These are phyloP conservation scores for Pterostichus niger DNA, from an alignment of 2,888 invertebrate species.

Conservation along the genomic window DNA sequence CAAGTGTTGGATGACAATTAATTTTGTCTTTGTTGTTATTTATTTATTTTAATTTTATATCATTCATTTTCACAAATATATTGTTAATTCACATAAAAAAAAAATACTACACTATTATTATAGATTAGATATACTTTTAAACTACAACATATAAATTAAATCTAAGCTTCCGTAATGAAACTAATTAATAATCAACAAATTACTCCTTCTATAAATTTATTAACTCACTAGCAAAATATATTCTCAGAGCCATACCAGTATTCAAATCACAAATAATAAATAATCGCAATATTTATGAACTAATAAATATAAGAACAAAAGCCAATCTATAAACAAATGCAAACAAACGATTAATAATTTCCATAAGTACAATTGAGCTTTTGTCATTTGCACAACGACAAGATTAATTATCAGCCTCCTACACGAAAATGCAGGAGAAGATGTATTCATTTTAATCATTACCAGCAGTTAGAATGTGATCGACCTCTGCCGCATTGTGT, in stretches of 20 bases:
- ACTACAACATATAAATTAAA: no score
- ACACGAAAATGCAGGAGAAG: conserved; percentile 25
- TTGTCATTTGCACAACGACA: conserved; percentile 52
- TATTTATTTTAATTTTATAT: no score
- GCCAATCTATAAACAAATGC: conserved; percentile 44
- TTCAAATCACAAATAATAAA: conserved; percentile 45
- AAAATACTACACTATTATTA: no score
- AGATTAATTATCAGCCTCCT: conserved; percentile 49
- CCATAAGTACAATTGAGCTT: conserved; percentile 47
- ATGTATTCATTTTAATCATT: neutral
- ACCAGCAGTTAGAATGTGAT: conserved; percentile 4
- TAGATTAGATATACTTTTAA: no score
- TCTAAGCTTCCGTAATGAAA: no score
- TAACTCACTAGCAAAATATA: conserved; percentile 22
- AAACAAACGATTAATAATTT: conserved; percentile 52
- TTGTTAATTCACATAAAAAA: no score
- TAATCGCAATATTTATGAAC: conserved; percentile 36
- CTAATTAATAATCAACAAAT: neutral
- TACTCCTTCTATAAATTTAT: neutral
- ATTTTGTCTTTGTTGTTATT: no score
- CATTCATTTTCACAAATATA: no score
- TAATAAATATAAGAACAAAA: conserved; percentile 54
- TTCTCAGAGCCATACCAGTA: conserved; percentile 13
- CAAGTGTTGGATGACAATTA: no score
- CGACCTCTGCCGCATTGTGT: neutral